These are phyloP conservation scores for Subacronicta megacephala DNA, from an alignment of 2,888 invertebrate genomes.

Conservation along the genomic window DNA sequence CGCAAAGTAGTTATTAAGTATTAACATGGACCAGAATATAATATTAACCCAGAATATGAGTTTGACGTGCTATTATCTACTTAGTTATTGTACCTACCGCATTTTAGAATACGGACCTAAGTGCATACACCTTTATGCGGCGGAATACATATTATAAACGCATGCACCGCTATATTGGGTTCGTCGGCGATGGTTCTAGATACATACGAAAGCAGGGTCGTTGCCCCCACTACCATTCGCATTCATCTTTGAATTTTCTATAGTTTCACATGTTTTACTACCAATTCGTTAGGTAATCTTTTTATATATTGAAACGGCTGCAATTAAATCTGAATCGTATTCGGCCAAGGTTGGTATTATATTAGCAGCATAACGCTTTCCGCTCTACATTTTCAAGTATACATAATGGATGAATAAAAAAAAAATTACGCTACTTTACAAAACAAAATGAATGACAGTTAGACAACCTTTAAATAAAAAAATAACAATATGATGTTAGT, in stretches of 20 bases:
- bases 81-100: too few relatives aligned
- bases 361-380: conserved; percentile 13
- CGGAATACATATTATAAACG: too few relatives aligned
- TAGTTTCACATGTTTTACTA: conserved; percentile 17
- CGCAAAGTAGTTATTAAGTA: too few relatives aligned
- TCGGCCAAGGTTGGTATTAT: conserved; percentile 41
- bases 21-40: too few relatives aligned
- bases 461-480: too few relatives aligned
- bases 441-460: too few relatives aligned
- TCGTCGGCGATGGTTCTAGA: conserved; percentile 54
- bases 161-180: conserved; percentile 4
- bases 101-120: too few relatives aligned
- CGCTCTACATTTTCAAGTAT: conserved; percentile 25
- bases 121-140: not conserved
- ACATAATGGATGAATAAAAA: too few relatives aligned
- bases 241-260: conserved; percentile 17
- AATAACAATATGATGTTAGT: too few relatives aligned
- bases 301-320: conserved; percentile 23
- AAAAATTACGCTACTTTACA: too few relatives aligned
- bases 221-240: conserved; percentile 39
- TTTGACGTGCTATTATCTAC: too few relatives aligned
- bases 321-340: conserved; percentile 41
- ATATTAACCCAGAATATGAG: too few relatives aligned
- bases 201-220: conserved; percentile 54
- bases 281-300: conserved; percentile 28